Percentiles rank a stretch among this genome's conserved stretches.
phyloP scores from a whole-genome alignment of 92 coral and sea anemone genomes.

The Palythoa caribaeorum region DNA sequence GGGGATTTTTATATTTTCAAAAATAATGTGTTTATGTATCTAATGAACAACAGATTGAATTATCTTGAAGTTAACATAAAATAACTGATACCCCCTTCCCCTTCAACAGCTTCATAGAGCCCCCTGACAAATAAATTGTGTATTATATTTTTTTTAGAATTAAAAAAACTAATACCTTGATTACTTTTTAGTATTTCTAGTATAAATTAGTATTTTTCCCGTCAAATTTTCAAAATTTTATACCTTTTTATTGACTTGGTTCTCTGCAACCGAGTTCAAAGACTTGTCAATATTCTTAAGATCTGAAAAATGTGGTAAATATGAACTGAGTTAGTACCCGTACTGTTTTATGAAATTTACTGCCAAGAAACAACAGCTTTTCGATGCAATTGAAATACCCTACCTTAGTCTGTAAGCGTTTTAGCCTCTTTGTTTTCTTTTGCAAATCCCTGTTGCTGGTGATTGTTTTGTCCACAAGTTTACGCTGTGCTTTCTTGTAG shows the following conservation, averaged over 20 bases:
- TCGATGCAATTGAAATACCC: not conserved
- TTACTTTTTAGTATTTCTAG: not conserved
- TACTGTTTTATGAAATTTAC: not conserved
- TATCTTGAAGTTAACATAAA: too few species aligned
- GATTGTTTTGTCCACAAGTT: not conserved
- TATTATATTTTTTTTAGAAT: not conserved
- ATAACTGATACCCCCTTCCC: not conserved
- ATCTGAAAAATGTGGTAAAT: not conserved
- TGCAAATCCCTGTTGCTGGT: not conserved
- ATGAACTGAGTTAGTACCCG: not conserved
- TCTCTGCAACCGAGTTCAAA: not conserved
- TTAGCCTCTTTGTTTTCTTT: not conserved
- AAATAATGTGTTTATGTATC: not conserved
- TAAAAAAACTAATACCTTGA: not conserved
- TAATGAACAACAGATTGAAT: not conserved
- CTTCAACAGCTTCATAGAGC: not conserved
- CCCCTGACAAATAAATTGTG: not conserved
- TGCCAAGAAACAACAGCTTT: not conserved
- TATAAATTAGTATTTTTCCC: not conserved
- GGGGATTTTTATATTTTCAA: not conserved
- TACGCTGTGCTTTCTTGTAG: not conserved
- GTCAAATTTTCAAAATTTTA: not conserved
- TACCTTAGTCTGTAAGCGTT: conserved; percentile 7
- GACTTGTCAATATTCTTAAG: not conserved
- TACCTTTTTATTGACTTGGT: not conserved